A percentile compares a stretch with the other conserved stretches of the same genome.
These are phyloP conservation scores for Drosophila bipectinata DNA, from an alignment of 1,140 invertebrate species.

Conservation along the genomic window DNA sequence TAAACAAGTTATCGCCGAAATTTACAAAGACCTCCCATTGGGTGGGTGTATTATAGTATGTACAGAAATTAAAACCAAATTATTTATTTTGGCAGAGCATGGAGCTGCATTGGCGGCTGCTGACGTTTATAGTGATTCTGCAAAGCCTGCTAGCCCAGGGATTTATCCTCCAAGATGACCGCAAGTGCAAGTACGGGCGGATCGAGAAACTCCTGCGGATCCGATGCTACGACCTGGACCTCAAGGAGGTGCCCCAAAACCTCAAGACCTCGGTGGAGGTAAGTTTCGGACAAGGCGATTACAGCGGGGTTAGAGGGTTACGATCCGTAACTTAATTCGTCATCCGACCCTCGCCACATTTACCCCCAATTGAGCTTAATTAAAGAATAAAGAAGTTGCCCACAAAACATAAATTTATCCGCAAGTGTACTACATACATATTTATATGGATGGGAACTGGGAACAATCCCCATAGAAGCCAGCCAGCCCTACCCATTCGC, in stretches of 20 bases:
- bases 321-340: constrained; percentile 64
- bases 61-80: background rate
- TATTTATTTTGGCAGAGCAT: constrained; percentile 60
- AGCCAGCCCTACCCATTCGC: constrained; percentile 16
- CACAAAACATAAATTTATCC: constrained; percentile 28
- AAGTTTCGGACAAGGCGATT: constrained; percentile 35
- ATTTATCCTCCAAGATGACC: constrained; percentile 55
- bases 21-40: constrained; percentile 6
- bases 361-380: constrained; percentile 75
- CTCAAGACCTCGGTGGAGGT: constrained; percentile 86
- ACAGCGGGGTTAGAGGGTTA: constrained; percentile 39
- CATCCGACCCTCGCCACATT: constrained; percentile 23
- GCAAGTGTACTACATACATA: background rate
- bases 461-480: background rate
- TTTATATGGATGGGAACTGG: constrained; percentile 9
- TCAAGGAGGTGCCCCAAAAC: constrained; percentile 85
- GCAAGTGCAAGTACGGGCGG: constrained; percentile 84
- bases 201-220: constrained; percentile 85
- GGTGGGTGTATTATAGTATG: constrained; percentile 1
- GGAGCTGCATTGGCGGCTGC: constrained; percentile 69
- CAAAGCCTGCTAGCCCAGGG: constrained; percentile 54
- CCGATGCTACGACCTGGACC: constrained; percentile 84
- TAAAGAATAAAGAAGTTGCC: constrained; percentile 77
- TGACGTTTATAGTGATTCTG: constrained; percentile 59
- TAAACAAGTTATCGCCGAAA: constrained; percentile 59